phyloP scores from a whole-genome alignment of 2,113 vertebrate genomes.

The Hassar affinis region DNA sequence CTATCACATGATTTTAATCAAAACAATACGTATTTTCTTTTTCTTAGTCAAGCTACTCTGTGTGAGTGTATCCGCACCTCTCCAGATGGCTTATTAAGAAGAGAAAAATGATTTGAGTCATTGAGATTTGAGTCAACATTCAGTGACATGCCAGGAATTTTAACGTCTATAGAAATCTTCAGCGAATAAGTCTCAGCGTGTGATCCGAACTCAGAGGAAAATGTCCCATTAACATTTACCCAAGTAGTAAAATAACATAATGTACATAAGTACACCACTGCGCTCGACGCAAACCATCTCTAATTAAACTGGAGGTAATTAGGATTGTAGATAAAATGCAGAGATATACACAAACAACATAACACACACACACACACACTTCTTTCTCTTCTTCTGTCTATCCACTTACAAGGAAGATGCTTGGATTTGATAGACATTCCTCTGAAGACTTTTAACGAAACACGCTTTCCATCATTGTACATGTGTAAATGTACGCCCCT shows the following conservation, averaged over 20 bases:
- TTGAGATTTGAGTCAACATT: slow-evolving; percentile 56
- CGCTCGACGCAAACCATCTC: slow-evolving; percentile 60
- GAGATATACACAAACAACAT: neutral
- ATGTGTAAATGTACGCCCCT: slow-evolving; percentile 47
- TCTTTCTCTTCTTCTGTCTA: slow-evolving; percentile 3
- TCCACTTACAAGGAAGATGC: neutral
- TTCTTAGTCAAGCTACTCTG: neutral
- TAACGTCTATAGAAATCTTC: slow-evolving; percentile 61
- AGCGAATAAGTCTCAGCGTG: slow-evolving; percentile 62
- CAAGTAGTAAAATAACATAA: slow-evolving; percentile 69
- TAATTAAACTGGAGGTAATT: slow-evolving; percentile 70
- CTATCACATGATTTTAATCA: neutral
- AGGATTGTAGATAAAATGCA: slow-evolving; percentile 53
- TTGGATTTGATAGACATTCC: neutral
- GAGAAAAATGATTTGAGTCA: slow-evolving; percentile 61
- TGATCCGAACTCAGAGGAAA: slow-evolving; percentile 64
- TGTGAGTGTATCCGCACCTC: slow-evolving; percentile 37
- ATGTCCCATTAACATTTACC: slow-evolving; percentile 73
- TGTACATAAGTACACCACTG: slow-evolving; percentile 66
- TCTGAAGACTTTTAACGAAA: neutral
- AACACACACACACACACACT: neutral
- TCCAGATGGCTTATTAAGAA: slow-evolving; percentile 62
- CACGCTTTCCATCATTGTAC: neutral
- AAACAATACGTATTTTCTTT: neutral
- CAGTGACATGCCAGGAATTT: slow-evolving; percentile 52